A percentile compares a stretch with the other conserved stretches of the same genome.
Conservation (phyloP, 2,113 vertebrate species). For the Corythornis madagascariensis region DNA sequence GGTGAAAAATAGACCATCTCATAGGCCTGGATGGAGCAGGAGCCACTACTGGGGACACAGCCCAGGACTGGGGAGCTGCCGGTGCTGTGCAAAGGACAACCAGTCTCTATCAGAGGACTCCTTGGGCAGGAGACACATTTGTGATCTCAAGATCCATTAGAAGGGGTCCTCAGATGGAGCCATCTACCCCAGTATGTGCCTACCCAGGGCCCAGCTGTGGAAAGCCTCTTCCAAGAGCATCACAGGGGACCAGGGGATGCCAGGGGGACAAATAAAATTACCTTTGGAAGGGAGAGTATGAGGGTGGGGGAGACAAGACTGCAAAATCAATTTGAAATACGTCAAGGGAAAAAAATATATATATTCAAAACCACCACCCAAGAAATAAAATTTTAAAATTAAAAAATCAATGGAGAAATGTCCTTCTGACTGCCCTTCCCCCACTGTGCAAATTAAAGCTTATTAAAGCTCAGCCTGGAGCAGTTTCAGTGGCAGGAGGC, state of each 20-base stretch:
- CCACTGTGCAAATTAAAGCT: constrained; percentile 44
- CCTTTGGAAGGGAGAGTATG: neutral
- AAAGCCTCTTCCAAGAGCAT: neutral
- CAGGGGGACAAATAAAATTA: neutral
- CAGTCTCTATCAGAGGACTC: neutral
- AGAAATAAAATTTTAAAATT: constrained; percentile 48
- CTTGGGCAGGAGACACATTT: neutral
- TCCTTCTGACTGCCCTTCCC: constrained; percentile 54
- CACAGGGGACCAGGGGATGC: neutral
- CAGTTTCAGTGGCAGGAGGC: constrained; percentile 58
- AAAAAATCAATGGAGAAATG: constrained; percentile 54
- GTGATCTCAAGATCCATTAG: neutral
- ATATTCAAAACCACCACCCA: neutral
- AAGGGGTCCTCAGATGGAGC: neutral
- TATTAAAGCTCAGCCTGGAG: constrained; percentile 68
- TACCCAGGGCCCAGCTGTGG: neutral
- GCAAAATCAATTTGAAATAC: constrained; percentile 56
- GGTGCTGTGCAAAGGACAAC: neutral
- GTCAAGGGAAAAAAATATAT: neutral
- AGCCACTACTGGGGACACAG: neutral
- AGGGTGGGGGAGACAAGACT: neutral
- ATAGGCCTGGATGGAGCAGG: neutral
- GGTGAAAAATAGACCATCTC: neutral
- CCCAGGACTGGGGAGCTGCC: neutral
- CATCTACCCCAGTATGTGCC: neutral